Conservation (phyloP, 2,113 vertebrate species). For the Chaenocephalus aceratus region DNA sequence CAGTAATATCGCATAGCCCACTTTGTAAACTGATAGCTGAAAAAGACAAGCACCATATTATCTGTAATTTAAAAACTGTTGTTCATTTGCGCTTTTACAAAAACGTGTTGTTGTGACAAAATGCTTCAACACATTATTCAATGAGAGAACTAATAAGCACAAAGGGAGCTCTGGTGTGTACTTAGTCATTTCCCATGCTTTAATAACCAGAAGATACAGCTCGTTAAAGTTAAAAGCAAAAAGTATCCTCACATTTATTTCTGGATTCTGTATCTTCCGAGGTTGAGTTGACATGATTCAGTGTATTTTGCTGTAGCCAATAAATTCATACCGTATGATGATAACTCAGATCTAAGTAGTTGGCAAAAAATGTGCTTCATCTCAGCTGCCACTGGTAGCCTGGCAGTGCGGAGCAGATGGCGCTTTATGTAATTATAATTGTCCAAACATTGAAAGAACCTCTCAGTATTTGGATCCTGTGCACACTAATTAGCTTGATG, state of each 20-base stretch:
- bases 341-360: slow-evolving; percentile 72
- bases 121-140: slow-evolving; percentile 31
- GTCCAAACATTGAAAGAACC: slow-evolving; percentile 78
- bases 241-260: slow-evolving; percentile 13
- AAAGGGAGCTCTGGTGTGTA: slow-evolving; percentile 28
- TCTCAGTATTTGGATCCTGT: slow-evolving; percentile 71
- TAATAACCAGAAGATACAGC: slow-evolving; percentile 6
- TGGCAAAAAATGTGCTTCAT: slow-evolving; percentile 71
- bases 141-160: slow-evolving; percentile 39
- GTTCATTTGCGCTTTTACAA: background rate
- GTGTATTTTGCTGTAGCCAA: slow-evolving; percentile 44
- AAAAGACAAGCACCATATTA: background rate
- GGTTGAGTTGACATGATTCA: slow-evolving; percentile 50
- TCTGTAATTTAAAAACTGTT: slow-evolving; percentile 5
- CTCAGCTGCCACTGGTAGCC: slow-evolving; percentile 70
- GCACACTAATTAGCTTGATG: slow-evolving; percentile 76
- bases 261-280: slow-evolving; percentile 21
- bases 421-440: slow-evolving; percentile 80
- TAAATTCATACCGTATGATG: slow-evolving; percentile 61
- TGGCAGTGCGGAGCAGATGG: slow-evolving; percentile 77
- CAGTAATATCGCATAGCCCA: no score
- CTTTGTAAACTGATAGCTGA: background rate
- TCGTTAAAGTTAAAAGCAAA: slow-evolving; percentile 18
- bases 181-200: slow-evolving; percentile 16
- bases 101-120: background rate